These are phyloP conservation scores for Tenebrio molitor DNA, from an alignment of 1,140 invertebrate species.

Conservation along the genomic window DNA sequence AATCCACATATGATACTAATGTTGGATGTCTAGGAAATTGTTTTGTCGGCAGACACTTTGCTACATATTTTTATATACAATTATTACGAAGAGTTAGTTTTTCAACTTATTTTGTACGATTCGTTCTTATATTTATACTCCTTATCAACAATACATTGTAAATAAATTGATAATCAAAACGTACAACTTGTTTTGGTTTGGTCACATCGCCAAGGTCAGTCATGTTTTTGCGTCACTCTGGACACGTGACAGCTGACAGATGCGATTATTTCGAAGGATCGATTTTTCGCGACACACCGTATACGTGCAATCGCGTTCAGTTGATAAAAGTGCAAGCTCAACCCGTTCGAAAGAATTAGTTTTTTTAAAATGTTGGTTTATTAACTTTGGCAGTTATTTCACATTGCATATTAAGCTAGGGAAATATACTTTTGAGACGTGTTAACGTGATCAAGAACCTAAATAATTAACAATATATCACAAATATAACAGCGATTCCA, in stretches of 20 bases:
- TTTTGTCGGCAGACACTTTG: constrained; percentile 34
- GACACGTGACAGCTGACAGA: too few species aligned
- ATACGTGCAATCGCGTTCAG: too few species aligned
- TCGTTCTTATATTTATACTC: constrained; percentile 38
- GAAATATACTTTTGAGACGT: constrained; percentile 46
- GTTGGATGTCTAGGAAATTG: constrained; percentile 33
- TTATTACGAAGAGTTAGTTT: constrained; percentile 26
- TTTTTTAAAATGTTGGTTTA: constrained; percentile 37
- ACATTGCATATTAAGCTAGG: constrained; percentile 48
- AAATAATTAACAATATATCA: constrained; percentile 53
- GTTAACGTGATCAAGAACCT: constrained; percentile 50
- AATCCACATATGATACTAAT: constrained; percentile 17
- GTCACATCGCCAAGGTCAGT: too few species aligned
- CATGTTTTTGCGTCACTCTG: too few species aligned
- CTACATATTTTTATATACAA: constrained; percentile 38
- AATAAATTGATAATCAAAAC: constrained; percentile 26
- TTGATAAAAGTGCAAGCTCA: constrained; percentile 52
- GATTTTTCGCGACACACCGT: too few species aligned
- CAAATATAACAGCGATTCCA: constrained; percentile 49
- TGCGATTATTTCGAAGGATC: constrained; percentile 47
- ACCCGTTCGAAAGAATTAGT: constrained; percentile 47
- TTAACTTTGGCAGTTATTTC: constrained; percentile 56
- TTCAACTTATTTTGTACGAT: constrained; percentile 39
- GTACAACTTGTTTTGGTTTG: too few species aligned
- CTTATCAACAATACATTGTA: constrained; percentile 19